Evolutionary conservation across 1,140 invertebrate genomes (phyloP).

Genomic region (Camponotus vicinus): DNA sequence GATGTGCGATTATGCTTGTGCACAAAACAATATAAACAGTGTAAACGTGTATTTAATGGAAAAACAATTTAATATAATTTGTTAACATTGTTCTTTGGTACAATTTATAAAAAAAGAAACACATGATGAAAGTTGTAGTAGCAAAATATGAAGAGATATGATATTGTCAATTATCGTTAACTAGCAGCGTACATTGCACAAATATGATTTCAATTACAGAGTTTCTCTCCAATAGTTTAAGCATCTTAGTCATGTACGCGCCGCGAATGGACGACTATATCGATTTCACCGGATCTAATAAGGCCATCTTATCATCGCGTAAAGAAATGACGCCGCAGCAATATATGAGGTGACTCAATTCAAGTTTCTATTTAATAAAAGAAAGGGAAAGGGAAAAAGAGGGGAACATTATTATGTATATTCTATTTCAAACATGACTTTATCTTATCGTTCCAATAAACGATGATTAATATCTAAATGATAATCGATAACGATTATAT

Average conservation of each 20-base stretch:
- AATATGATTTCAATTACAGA: slow-evolving; percentile 45
- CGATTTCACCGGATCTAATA: slow-evolving; percentile 49
- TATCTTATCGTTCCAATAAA: background rate
- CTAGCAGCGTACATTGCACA: slow-evolving; percentile 2
- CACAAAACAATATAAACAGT: background rate
- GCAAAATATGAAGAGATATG: slow-evolving; percentile 6
- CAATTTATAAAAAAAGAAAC: background rate
- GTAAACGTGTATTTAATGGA: slow-evolving; percentile 7
- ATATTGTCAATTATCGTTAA: slow-evolving; percentile 44
- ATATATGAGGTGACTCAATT: background rate
- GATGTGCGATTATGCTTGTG: background rate
- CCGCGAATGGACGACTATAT: slow-evolving; percentile 44
- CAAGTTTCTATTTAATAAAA: slow-evolving; percentile 25
- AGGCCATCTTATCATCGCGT: slow-evolving; percentile 20
- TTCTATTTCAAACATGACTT: background rate
- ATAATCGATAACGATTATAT: background rate
- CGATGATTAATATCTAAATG: background rate
- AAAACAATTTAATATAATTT: slow-evolving; percentile 25
- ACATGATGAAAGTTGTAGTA: slow-evolving; percentile 36
- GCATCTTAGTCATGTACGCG: background rate
- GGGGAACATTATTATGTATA: background rate
- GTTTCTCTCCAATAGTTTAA: slow-evolving; percentile 53
- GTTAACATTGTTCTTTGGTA: slow-evolving; percentile 36
- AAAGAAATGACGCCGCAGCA: slow-evolving; percentile 47
- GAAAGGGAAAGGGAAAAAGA: too few relatives aligned